Conservation (phyloP, 2,888 invertebrate genomes). For the Polylopha cassiicola region DNA sequence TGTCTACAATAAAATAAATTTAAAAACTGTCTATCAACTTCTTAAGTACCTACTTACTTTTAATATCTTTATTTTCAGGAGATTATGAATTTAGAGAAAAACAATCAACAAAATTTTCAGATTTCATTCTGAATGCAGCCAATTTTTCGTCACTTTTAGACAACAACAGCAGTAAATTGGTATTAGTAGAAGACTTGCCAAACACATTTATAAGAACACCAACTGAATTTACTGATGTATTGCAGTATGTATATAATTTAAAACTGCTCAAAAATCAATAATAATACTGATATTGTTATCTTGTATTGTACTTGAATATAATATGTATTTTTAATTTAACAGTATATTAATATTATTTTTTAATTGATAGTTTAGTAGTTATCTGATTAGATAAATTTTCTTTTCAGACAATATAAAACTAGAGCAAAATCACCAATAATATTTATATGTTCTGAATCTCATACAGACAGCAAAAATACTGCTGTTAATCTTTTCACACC, state of each 20-base stretch:
- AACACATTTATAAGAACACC: conserved; percentile 83
- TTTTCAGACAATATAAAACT: conserved; percentile 75
- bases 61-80: conserved; percentile 41
- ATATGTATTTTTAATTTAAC: no score
- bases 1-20: no score
- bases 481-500: conserved; percentile 81
- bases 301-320: no score
- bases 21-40: not conserved
- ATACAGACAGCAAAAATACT: conserved; percentile 77
- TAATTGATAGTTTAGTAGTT: not conserved
- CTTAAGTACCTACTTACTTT: not conserved
- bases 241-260: conserved; percentile 86
- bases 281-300: no score
- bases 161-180: conserved; percentile 74
- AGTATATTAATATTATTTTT: conserved; percentile 5
- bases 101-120: conserved; percentile 83
- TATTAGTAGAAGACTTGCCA: conserved; percentile 89
- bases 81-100: conserved; percentile 69
- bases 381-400: conserved; percentile 7
- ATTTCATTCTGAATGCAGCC: conserved; percentile 86
- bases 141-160: conserved; percentile 82
- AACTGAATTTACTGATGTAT: conserved; percentile 79
- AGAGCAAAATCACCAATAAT: conserved; percentile 82
- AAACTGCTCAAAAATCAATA: no score
- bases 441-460: conserved; percentile 84